Base-by-base conservation (phyloP, 1,140 invertebrate genomes). In the Drosophila repletoides region DNA sequence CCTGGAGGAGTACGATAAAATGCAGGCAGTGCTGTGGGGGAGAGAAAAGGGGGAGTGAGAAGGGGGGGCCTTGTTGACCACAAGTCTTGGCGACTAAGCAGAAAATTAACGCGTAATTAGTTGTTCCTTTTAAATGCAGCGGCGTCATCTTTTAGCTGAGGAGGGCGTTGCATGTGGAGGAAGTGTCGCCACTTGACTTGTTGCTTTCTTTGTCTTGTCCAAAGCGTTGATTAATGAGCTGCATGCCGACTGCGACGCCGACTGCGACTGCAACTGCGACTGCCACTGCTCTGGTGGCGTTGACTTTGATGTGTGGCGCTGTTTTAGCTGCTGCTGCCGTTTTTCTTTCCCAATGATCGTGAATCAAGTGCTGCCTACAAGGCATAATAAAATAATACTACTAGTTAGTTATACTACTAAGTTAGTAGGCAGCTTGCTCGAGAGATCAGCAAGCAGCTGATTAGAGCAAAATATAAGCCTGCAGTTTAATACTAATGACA, bases 51-150 rank as follows among this genome's bases (percentile, higher is more conserved):
- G 1, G 24, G 15, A n/a, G 9, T 6, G 7, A 6, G n/a, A 26
- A 7, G 24, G 4, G 14, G 34, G 5, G 5, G 3, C 4, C 17
- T 3, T 19, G 28, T 10, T 14, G 34, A 41, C 46, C 36, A 12
- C 56, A 45, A n/a, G 38, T 17, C n/a, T 28, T 51, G 46, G 24
- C 63, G 70, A 77, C 49, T 76, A 51, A 74, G 66, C 66, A 70
- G 70, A 61, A 83, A 84, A 83, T 84, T 84, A 84, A 83, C 74
- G 74, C 76, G 74, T 79, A 83, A 84, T 83, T 83, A 84, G 79
- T 71, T 77, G 74, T 84, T 83, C 79, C 79, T 52, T 55, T 46
- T 76, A 61, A 76, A 58, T 51, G 61, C 43, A 66, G 61, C 76
- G 68, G 53, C 72, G 60, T 81, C 72, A 81, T 81, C 72, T 81